These are phyloP conservation scores for Melieria picta DNA, from an alignment of 2,888 invertebrate species.

Conservation along the genomic window DNA sequence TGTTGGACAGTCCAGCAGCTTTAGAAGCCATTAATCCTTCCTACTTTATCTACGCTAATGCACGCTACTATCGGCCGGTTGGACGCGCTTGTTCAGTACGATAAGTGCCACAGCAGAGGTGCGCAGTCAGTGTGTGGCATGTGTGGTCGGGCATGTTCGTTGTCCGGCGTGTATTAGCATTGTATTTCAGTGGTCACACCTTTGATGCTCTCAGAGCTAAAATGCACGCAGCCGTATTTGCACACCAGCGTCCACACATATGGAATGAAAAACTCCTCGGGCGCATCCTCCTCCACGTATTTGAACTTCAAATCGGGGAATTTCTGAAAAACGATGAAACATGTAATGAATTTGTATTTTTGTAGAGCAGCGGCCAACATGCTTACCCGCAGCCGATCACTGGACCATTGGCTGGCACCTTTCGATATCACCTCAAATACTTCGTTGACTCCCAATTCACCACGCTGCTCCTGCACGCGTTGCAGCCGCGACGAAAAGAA, in stretches of 20 bases:
- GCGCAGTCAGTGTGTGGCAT: background rate
- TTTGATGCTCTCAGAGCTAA: constrained; percentile 65
- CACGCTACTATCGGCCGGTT: background rate
- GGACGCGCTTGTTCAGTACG: background rate
- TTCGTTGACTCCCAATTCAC: constrained; percentile 84
- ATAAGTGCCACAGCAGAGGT: background rate
- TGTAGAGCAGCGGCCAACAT: background rate
- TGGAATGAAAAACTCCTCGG: constrained; percentile 99
- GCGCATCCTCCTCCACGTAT: constrained; percentile 98
- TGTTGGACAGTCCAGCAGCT: too few relatives aligned
- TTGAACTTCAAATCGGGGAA: constrained; percentile 98
- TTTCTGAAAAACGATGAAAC: constrained; percentile 74
- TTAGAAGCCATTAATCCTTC: too few relatives aligned
- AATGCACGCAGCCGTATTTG: constrained; percentile 68
- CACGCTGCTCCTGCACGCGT: constrained; percentile 72
- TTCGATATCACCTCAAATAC: constrained; percentile 90
- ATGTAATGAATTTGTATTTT: background rate
- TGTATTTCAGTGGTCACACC: constrained; percentile 62
- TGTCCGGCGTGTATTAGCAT: constrained; percentile 58
- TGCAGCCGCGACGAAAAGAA: constrained; percentile 73
- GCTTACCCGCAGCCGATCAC: constrained; percentile 87
- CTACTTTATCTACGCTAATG: background rate
- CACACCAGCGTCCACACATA: constrained; percentile 96
- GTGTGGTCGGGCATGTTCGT: too few relatives aligned
- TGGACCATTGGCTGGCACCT: constrained; percentile 93